Base-by-base conservation (phyloP, 2,797 vertebrate species). In the Crocidura indochinensis region DNA sequence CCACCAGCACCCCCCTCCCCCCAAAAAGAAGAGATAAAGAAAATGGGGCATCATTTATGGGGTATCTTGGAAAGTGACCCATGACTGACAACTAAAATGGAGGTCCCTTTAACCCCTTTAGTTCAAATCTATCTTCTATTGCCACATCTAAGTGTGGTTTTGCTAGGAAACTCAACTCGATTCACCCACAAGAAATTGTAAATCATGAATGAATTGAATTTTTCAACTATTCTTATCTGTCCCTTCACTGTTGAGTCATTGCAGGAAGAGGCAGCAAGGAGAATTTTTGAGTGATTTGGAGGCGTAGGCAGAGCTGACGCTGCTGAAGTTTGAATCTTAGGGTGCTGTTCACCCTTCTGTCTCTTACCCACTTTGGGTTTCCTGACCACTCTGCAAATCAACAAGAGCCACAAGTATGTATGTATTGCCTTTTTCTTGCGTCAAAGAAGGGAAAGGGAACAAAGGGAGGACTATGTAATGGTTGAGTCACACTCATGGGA, bases 221-320 rank as follows among this genome's bases (percentile, higher is more conserved):
- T 95, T 93, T 90, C 92, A 60, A 60, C 19, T 60, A 87, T 97
- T 97, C 95, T 96, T 94, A 67, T 88, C 90, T 68, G 87, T 91
- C 53, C 86, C 83, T 84, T 89, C 91, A 92, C 94, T 56, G 84
- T 73, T 85, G 86, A 94, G 68, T 80, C 65, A 91, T 88, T 85
- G 75, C 94, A 96, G 86, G 47, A 56, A 85, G 31, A 83, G 88
- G 64, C 4, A 27, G 4, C 8, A 94, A 83, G 95, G 91, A 92
- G 83, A 62, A 3, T 53, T 84, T 73, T 74, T 86, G 64, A 96
- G 90, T 92, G 77, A 92, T 93, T 94, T 94, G 88, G 91, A 92
- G 9, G 26, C 8, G 22, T 62, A 90, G 91, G 69, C 94, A 95
- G 92, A 91, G 91, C 80, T 82, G 82, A 76, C 3, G 10, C 72